Conservation (phyloP, 2,888 invertebrate genomes). For the Drosophila birchii region DNA sequence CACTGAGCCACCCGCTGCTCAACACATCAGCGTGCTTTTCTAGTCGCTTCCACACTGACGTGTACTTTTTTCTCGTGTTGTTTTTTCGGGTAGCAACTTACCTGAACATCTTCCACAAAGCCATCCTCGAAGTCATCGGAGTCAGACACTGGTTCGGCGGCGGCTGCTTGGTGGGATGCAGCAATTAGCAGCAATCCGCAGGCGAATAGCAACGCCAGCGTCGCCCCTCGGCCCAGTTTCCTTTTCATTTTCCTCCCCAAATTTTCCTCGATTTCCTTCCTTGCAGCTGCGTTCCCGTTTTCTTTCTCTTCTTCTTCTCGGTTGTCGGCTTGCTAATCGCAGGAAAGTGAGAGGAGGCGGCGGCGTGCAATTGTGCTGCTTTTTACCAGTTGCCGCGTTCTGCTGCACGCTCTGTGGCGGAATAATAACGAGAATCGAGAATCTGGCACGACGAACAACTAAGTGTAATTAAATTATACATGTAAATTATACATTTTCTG, state of each 20-base stretch:
- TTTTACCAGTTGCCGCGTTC: conserved; percentile 56
- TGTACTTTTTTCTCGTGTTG: conserved; percentile 67
- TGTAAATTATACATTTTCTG: conserved; percentile 69
- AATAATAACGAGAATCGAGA: conserved; percentile 55
- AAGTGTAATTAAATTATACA: conserved; percentile 72
- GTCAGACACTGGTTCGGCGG: conserved; percentile 37
- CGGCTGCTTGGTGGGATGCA: conserved; percentile 29
- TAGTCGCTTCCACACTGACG: conserved; percentile 72
- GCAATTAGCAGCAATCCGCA: conserved; percentile 45
- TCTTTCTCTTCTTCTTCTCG: conserved; percentile 10
- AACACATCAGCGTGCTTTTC: conserved; percentile 23
- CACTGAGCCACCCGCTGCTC: not conserved
- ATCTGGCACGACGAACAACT: conserved; percentile 72
- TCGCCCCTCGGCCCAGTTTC: conserved; percentile 55
- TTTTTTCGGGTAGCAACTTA: conserved; percentile 51
- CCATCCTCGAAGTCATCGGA: conserved; percentile 79
- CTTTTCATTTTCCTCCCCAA: conserved; percentile 63
- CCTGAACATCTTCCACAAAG: conserved; percentile 79
- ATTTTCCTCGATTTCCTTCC: conserved; percentile 34
- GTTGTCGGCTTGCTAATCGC: conserved; percentile 12
- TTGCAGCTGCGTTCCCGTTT: conserved; percentile 13
- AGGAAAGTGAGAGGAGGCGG: conserved; percentile 35
- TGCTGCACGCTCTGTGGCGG: conserved; percentile 44
- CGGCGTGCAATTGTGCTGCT: conserved; percentile 52
- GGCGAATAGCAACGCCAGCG: conserved; percentile 62